These are phyloP conservation scores for Oryzaephilus surinamensis DNA, from an alignment of 1,140 invertebrate genomes.

Conservation along the genomic window DNA sequence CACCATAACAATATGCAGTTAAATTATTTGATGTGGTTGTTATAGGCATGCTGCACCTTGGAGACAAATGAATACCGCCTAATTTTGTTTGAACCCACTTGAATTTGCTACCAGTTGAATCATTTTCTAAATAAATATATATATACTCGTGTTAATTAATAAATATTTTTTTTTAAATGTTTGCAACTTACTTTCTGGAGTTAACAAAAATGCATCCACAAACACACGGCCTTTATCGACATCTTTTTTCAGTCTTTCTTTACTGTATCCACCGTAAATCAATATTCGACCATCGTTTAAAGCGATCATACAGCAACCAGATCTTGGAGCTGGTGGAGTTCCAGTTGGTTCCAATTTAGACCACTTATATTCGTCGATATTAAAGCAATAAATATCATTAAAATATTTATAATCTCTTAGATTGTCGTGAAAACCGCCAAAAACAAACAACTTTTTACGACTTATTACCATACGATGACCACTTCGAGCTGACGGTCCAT, in stretches of 20 bases:
- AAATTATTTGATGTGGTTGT: constrained; percentile 38
- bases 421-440: constrained; percentile 90
- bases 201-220: constrained; percentile 70
- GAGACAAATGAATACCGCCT: constrained; percentile 50
- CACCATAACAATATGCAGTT: constrained; percentile 59
- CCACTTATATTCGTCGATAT: constrained; percentile 74
- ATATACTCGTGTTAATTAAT: no score
- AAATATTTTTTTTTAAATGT: background rate
- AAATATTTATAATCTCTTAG: constrained; percentile 78
- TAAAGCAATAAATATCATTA: constrained; percentile 79
- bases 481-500: constrained; percentile 75
- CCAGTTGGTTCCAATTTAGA: constrained; percentile 58
- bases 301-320: constrained; percentile 59
- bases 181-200: constrained; percentile 50
- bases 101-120: constrained; percentile 53
- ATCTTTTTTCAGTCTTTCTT: constrained; percentile 66
- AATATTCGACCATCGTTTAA: constrained; percentile 54
- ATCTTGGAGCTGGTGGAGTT: constrained; percentile 55
- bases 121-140: constrained; percentile 43
- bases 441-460: constrained; percentile 73
- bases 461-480: constrained; percentile 78
- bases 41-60: constrained; percentile 54
- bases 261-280: constrained; percentile 82
- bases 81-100: constrained; percentile 66
- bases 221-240: constrained; percentile 71